phyloP scores from a whole-genome alignment of 2,797 vertebrate species.

The Podarcis lilfordi region DNA sequence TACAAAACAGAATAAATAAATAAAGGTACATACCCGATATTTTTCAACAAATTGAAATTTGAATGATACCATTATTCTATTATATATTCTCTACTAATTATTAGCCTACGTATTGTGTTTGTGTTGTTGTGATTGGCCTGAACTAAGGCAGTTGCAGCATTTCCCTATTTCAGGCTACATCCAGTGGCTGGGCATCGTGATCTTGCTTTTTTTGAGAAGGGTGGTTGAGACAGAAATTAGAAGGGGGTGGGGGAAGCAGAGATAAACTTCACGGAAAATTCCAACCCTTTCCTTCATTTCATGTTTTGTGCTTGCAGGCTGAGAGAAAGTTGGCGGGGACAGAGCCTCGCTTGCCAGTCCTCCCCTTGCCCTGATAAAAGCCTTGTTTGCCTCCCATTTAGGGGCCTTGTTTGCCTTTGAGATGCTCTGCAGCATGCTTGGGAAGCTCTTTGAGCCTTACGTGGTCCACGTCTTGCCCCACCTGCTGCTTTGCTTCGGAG shows the following conservation, averaged over 20 bases:
- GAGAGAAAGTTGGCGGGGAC: too few species aligned
- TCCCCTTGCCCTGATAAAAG: neutral
- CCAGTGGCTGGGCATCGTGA: neutral
- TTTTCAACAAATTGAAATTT: too few species aligned
- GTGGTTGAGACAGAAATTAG: too few species aligned
- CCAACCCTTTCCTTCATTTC: neutral
- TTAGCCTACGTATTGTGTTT: too few species aligned
- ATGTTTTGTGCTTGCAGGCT: neutral
- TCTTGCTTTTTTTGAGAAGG: neutral
- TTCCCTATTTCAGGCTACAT: neutral
- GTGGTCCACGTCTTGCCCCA: constrained; percentile 97
- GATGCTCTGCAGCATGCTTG: constrained; percentile 99
- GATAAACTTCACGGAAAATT: too few species aligned
- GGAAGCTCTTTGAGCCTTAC: constrained; percentile 97
- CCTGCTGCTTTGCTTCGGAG: constrained; percentile 95
- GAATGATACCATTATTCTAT: too few species aligned
- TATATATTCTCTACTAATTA: too few species aligned
- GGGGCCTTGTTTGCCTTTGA: constrained; percentile 97
- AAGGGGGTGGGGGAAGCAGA: too few species aligned
- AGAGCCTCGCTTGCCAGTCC: neutral
- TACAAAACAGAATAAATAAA: too few species aligned
- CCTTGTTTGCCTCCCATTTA: constrained; percentile 58
- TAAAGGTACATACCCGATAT: too few species aligned
- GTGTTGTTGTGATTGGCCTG: too few species aligned
- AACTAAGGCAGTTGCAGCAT: too few species aligned